These are phyloP conservation scores for Origma solitaria DNA, from an alignment of 2,113 vertebrate genomes.

Conservation along the genomic window DNA sequence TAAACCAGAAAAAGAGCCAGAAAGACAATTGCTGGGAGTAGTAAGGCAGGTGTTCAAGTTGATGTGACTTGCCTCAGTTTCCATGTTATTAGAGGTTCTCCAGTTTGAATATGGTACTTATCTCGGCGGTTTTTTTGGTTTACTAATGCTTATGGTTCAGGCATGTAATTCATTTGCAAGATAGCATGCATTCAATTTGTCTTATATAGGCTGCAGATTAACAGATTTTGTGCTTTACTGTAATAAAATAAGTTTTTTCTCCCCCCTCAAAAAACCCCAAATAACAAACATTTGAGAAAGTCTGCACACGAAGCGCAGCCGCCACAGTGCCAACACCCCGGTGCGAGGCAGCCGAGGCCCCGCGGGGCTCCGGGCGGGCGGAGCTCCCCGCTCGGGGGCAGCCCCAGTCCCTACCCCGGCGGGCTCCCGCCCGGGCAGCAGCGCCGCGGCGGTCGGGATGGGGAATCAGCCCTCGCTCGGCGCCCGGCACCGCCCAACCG, in stretches of 20 bases:
- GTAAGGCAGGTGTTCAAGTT: neutral
- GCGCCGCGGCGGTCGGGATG: no score
- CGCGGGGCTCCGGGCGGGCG: neutral
- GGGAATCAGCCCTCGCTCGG: rapidly evolving
- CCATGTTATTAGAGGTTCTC: neutral
- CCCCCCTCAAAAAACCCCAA: rapidly evolving
- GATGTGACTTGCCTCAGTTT: neutral
- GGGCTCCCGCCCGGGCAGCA: rapidly evolving
- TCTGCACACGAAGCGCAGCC: neutral
- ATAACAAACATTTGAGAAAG: neutral
- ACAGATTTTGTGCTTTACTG: neutral
- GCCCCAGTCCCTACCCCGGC: neutral
- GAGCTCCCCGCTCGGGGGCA: neutral
- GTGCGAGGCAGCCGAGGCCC: neutral
- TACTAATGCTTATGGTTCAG: neutral
- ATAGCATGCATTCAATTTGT: neutral
- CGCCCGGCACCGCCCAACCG: neutral
- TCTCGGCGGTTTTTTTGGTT: no score
- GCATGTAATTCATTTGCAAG: neutral
- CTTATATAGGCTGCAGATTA: neutral
- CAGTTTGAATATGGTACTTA: neutral
- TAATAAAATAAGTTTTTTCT: neutral
- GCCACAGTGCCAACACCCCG: rapidly evolving
- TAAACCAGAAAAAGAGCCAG: neutral
- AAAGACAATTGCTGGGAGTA: neutral